These are phyloP conservation scores for Microtus montanus DNA, from an alignment of 2,113 vertebrate species.

Conservation along the genomic window DNA sequence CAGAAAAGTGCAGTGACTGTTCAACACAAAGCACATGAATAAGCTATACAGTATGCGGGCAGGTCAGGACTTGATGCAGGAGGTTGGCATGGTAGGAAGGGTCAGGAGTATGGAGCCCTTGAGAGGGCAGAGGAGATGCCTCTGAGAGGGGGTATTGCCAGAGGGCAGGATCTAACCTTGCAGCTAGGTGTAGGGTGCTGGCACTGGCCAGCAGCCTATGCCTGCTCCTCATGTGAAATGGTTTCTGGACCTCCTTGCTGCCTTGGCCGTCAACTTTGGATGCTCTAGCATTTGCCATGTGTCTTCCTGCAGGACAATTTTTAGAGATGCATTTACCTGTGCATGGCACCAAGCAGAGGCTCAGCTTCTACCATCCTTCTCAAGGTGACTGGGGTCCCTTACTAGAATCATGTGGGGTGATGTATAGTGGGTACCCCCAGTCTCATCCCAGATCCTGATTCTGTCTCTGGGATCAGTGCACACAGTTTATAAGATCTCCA, in stretches of 20 bases:
- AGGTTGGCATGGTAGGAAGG: neutral
- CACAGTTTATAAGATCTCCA: neutral
- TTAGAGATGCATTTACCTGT: neutral
- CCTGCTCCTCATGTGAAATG: neutral
- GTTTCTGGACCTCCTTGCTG: neutral
- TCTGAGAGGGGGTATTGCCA: neutral
- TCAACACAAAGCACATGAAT: slow-evolving; percentile 2
- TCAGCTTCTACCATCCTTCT: neutral
- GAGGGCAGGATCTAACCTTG: neutral
- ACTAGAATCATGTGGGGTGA: no score
- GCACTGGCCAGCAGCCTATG: neutral
- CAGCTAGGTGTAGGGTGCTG: neutral
- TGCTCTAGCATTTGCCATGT: neutral
- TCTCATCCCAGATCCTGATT: neutral
- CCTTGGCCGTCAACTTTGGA: neutral
- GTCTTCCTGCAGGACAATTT: neutral
- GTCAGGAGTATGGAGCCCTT: accelerated
- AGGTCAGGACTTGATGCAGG: neutral
- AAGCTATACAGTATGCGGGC: neutral
- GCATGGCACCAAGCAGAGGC: neutral
- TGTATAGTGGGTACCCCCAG: neutral
- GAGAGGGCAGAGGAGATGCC: accelerated
- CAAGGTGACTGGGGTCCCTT: neutral
- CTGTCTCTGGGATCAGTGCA: neutral
- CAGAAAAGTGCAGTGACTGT: neutral